Conservation (phyloP, 2,888 invertebrate species). For the Stegophylla sp. region DNA sequence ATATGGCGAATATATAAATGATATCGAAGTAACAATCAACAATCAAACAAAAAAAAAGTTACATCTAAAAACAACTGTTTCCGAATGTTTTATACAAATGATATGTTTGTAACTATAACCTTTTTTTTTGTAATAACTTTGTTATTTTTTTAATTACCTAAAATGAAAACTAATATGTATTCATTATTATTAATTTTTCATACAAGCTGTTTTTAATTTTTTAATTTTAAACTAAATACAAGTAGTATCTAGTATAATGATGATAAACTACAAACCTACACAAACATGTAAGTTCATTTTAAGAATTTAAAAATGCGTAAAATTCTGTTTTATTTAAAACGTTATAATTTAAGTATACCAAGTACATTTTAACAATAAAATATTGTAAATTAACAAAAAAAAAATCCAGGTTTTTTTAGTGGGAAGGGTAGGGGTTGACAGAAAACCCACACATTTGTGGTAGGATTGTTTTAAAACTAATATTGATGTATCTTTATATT, state of each 20-base stretch:
- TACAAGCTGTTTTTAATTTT: too few relatives aligned
- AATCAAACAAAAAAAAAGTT: slow-evolving; percentile 18
- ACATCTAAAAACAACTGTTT: slow-evolving; percentile 9
- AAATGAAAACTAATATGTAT: too few relatives aligned
- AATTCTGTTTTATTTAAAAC: slow-evolving; percentile 7
- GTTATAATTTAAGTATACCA: neutral
- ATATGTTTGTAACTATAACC: neutral
- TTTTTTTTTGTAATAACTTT: too few relatives aligned
- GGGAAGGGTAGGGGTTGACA: neutral
- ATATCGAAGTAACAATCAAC: neutral
- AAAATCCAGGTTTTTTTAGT: slow-evolving; percentile 13
- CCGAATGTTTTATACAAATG: slow-evolving; percentile 12
- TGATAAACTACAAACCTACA: too few relatives aligned
- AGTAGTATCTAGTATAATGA: too few relatives aligned
- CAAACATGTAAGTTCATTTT: neutral
- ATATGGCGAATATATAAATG: too few relatives aligned
- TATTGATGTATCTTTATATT: neutral
- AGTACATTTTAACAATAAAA: slow-evolving; percentile 19
- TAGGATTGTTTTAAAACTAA: neutral
- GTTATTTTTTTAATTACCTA: too few relatives aligned
- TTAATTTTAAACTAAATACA: too few relatives aligned
- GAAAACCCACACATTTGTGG: slow-evolving; percentile 8
- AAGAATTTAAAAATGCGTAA: slow-evolving; percentile 9
- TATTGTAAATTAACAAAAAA: neutral
- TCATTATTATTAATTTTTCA: too few relatives aligned